Evolutionary conservation across 2,113 vertebrate genomes (phyloP).

Genomic region (Notarius lentiginosus): DNA sequence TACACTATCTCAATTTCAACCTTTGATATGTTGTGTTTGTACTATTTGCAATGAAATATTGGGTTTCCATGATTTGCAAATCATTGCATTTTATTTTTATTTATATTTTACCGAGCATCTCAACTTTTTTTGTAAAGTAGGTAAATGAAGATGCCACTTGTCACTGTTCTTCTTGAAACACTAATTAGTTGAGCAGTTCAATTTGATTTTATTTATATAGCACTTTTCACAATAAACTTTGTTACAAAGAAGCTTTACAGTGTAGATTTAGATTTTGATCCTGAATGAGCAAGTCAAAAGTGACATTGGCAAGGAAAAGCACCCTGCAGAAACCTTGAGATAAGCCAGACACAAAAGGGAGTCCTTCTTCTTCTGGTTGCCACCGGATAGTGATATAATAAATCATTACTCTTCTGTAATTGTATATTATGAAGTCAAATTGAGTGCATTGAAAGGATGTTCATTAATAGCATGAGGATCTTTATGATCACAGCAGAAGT

Average conservation of each 20-base stretch:
- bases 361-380: not conserved
- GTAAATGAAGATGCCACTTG: not conserved
- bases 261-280: not conserved
- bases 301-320: not conserved
- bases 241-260: not conserved
- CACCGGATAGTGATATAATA: not conserved
- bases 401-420: not conserved
- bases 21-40: too few species aligned
- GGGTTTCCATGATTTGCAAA: too few species aligned
- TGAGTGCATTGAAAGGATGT: not conserved
- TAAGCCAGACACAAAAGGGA: not conserved
- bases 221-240: not conserved
- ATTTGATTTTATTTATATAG: not conserved
- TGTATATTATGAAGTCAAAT: not conserved
- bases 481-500: not conserved
- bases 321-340: not conserved
- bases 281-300: not conserved
- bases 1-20: too few species aligned
- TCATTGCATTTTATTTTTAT: too few species aligned
- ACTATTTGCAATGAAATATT: too few species aligned
- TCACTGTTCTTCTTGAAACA: not conserved
- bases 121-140: too few species aligned
- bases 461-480: not conserved
- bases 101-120: too few species aligned
- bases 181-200: not conserved